Evolutionary conservation across 2,888 invertebrate species (phyloP).

Genomic region (Drosophila formosana): DNA sequence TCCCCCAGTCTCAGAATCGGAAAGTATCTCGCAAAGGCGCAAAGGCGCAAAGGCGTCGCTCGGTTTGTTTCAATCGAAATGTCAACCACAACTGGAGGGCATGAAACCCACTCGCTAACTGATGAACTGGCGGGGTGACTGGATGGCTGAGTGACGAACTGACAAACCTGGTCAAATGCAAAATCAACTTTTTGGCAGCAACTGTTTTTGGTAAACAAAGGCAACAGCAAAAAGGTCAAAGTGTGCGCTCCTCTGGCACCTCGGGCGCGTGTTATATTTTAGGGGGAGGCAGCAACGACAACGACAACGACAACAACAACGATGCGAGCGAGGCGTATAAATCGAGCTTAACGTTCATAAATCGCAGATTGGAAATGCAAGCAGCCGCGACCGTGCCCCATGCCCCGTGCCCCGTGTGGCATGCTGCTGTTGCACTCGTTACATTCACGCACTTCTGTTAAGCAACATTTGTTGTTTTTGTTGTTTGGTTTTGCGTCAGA

Average conservation of each 20-base stretch:
- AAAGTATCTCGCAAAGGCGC: conserved; percentile 1
- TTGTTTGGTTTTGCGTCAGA: not conserved
- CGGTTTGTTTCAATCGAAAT: conserved; percentile 44
- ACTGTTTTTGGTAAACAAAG: conserved; percentile 29
- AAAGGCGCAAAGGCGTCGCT: conserved; percentile 31
- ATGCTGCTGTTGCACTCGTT: conserved; percentile 24
- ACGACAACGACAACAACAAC: not conserved
- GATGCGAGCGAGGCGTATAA: not conserved
- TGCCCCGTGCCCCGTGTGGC: conserved; percentile 2
- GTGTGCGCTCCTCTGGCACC: conserved; percentile 5
- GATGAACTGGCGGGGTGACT: not conserved
- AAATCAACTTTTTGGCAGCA: conserved; percentile 27
- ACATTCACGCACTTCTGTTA: conserved; percentile 49
- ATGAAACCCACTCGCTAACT: conserved; percentile 39
- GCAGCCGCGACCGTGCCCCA: not conserved
- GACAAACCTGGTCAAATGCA: conserved; percentile 13
- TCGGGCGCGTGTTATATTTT: conserved; percentile 26
- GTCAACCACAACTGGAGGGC: conserved; percentile 54
- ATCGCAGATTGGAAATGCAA: conserved; percentile 19
- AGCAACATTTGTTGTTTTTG: conserved; percentile 32
- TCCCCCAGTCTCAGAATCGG: not conserved
- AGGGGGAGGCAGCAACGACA: not conserved
- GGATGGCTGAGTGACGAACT: conserved; percentile 1
- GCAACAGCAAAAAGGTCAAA: conserved; percentile 39
- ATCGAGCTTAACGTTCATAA: conserved; percentile 17